These are phyloP conservation scores for Platichthys stellatus DNA, from an alignment of 2,113 vertebrate species.

Conservation along the genomic window DNA sequence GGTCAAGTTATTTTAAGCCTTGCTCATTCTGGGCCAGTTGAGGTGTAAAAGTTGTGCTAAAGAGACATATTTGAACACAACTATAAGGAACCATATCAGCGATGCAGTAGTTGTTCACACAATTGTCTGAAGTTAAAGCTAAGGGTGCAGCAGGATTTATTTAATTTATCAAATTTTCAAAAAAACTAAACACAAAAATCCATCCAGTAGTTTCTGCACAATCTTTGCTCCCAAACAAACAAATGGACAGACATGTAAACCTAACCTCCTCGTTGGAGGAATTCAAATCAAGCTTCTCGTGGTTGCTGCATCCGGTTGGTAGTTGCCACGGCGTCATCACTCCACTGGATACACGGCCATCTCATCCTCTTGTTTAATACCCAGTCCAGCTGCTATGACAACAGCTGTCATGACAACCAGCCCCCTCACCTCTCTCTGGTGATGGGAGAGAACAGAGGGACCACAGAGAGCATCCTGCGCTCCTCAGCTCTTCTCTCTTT, in stretches of 20 bases:
- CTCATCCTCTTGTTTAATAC: conserved; percentile 65
- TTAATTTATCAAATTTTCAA: too few species aligned
- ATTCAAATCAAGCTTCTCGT: conserved; percentile 2
- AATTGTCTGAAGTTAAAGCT: too few species aligned
- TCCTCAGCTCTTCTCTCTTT: conserved; percentile 10
- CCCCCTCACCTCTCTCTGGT: conserved; percentile 57
- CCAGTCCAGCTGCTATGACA: conserved; percentile 70
- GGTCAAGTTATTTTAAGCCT: conserved; percentile 23
- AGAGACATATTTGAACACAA: background rate
- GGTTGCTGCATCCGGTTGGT: conserved; percentile 1
- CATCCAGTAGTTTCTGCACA: too few species aligned
- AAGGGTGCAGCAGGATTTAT: too few species aligned
- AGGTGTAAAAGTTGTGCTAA: background rate
- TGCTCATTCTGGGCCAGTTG: background rate
- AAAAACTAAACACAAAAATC: too few species aligned
- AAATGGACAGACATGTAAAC: background rate
- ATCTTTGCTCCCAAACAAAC: background rate
- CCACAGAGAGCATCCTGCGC: conserved; percentile 55
- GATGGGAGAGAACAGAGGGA: conserved; percentile 35
- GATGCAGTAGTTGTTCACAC: too few species aligned
- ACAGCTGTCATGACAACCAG: conserved; percentile 75
- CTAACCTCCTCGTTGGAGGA: too few species aligned
- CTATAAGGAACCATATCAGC: too few species aligned
- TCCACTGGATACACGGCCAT: conserved; percentile 20
- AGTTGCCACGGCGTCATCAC: conserved; percentile 30